These are phyloP conservation scores for Drosophila rhopaloa DNA, from an alignment of 1,140 invertebrate species.

Conservation along the genomic window DNA sequence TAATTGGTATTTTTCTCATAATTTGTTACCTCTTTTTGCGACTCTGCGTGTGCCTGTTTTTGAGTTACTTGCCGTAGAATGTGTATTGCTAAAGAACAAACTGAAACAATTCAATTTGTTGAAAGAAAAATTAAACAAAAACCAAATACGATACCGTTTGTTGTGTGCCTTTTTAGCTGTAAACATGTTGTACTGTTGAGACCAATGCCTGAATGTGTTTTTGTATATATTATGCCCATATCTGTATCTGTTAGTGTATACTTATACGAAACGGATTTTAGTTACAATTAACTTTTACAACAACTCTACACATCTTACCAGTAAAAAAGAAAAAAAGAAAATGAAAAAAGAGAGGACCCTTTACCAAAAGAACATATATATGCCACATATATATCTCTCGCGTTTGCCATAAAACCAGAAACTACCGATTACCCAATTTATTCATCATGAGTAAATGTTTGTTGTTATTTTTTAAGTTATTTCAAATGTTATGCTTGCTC, in stretches of 20 bases:
- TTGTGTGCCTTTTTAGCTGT: constrained; percentile 73
- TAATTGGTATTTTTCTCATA: constrained; percentile 59
- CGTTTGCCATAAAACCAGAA: constrained; percentile 52
- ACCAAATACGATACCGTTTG: constrained; percentile 58
- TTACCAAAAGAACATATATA: constrained; percentile 57
- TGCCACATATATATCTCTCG: constrained; percentile 52
- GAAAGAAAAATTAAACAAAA: constrained; percentile 28
- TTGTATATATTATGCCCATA: constrained; percentile 58
- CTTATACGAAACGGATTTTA: constrained; percentile 64
- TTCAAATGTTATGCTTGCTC: constrained; percentile 67
- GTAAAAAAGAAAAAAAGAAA: constrained; percentile 39
- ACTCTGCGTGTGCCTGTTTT: constrained; percentile 66
- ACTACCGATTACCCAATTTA: constrained; percentile 55
- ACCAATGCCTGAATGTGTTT: constrained; percentile 71
- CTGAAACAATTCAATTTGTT: constrained; percentile 46
- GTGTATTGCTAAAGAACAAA: constrained; percentile 47
- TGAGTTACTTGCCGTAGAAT: constrained; percentile 49
- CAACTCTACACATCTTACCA: constrained; percentile 60
- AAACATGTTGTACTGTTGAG: constrained; percentile 62
- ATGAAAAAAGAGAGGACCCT: constrained; percentile 78
- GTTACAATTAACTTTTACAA: constrained; percentile 62
- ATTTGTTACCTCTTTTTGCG: constrained; percentile 56
- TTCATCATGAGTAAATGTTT: constrained; percentile 56
- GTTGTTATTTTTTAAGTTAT: constrained; percentile 47
- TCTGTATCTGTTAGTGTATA: constrained; percentile 45